Evolutionary conservation across 2,888 invertebrate species (phyloP).

Genomic region (Lepidocyrtinus sp.): DNA sequence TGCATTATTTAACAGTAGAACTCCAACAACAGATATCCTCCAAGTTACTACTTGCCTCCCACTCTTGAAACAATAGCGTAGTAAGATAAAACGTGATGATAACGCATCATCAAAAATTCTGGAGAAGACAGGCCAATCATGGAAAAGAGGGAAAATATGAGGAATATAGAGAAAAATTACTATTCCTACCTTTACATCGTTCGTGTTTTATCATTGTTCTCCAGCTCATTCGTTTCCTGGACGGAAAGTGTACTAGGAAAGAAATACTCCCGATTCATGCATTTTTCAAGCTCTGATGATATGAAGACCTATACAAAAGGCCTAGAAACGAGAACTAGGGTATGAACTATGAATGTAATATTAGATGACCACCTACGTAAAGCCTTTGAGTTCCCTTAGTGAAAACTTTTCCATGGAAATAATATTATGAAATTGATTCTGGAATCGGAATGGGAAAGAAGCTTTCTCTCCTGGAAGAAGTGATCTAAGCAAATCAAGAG

Average conservation of each 20-base stretch:
- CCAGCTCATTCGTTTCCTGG: too few relatives aligned
- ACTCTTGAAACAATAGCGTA: background rate
- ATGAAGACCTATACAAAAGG: background rate
- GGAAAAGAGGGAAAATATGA: background rate
- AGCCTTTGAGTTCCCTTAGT: too few relatives aligned
- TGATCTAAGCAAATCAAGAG: too few relatives aligned
- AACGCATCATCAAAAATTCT: constrained; percentile 28
- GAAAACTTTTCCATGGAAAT: too few relatives aligned
- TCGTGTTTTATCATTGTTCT: constrained; percentile 8
- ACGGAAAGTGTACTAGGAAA: too few relatives aligned
- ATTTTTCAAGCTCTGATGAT: constrained; percentile 14
- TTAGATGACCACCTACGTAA: too few relatives aligned
- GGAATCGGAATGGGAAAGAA: too few relatives aligned
- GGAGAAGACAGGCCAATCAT: constrained; percentile 30
- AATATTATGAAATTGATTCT: too few relatives aligned
- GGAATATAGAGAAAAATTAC: background rate
- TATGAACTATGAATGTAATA: too few relatives aligned
- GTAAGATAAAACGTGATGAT: constrained; percentile 37
- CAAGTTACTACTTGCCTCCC: too few relatives aligned
- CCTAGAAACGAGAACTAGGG: background rate
- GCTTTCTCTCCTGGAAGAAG: too few relatives aligned
- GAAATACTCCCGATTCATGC: constrained; percentile 5
- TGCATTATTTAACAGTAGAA: background rate
- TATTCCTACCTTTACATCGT: background rate
- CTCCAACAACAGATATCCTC: too few relatives aligned